phyloP scores from a whole-genome alignment of 1,140 invertebrate genomes.

The Littorina saxatilis region DNA sequence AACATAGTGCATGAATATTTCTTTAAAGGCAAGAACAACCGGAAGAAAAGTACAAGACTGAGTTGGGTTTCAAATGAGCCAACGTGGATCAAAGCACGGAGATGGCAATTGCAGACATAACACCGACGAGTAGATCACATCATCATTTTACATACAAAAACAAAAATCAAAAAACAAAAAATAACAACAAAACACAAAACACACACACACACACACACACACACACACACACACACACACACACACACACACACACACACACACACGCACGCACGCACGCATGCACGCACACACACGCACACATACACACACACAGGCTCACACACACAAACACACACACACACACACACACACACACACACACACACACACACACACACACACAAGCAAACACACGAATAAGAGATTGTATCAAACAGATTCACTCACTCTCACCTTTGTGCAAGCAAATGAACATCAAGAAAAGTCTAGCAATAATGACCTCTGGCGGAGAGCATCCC shows the following conservation, averaged over 20 bases:
- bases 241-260: background rate
- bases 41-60: no score
- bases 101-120: no score
- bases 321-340: conserved; percentile 6
- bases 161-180: background rate
- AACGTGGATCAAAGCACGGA: no score
- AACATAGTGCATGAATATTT: no score
- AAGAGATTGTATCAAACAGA: no score
- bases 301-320: conserved; percentile 6
- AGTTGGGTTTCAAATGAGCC: no score
- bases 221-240: conserved; percentile 2
- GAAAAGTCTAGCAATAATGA: no score
- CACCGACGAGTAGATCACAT: no score
- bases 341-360: background rate
- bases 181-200: background rate
- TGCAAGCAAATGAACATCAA: no score
- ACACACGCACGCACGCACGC: background rate
- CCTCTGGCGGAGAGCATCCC: no score
- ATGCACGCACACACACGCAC: conserved; percentile 7
- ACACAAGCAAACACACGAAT: background rate
- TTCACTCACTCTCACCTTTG: background rate
- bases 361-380: background rate
- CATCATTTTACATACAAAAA: background rate
- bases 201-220: background rate
- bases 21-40: no score